Base-by-base conservation (phyloP, 64 coral and sea anemone genomes). In the Trachythela sp. region DNA sequence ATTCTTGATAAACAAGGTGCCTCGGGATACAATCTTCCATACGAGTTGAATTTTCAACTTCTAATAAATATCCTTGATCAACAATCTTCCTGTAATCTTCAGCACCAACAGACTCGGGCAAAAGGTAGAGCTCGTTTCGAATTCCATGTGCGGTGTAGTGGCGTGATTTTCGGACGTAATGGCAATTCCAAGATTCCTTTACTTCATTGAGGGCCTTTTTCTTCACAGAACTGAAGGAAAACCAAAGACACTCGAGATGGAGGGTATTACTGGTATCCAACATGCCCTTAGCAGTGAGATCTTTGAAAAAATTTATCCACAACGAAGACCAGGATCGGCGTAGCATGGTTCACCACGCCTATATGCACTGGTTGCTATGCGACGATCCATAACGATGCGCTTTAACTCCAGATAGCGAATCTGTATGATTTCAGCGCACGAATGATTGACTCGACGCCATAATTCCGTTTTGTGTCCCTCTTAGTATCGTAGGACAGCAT, bases 101-200 rank as follows among this genome's bases (percentile, higher is more conserved):
- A 42, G 48, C 86, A 8, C 60, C 77, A 35, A 49, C 88, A 56
- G 49, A 51, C 42, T 92, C 87, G 10, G 91, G 87, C 70, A 92
- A 85, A 51, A 85, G 86, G 32, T 71, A 92, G 38, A 89, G 40
- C 48, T 89, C 52, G 48, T 89, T 86, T 40, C 86, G 91, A 48
- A 40, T 54, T 68, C 91, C 91, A 68, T 85, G 40, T 33, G 88
- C 76, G 40, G 86, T 92, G 26, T n/a, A 14, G 29, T 72, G 68
- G 9, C 68, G 24, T 72, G 68, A 72, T 35, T 26, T 26, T 14
- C 68, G 68, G 14, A 72, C 32, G 26, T 72, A 35, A 35, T 72
- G 68, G 11, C n/a, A 30, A 26, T 72, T 72, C 68, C 68, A 72
- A 26, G 24, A 35, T 26, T 30, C 24, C 68, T 72, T 30, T 30